phyloP scores from a whole-genome alignment of 2,888 invertebrate genomes.

The Schizaphis graminum region DNA sequence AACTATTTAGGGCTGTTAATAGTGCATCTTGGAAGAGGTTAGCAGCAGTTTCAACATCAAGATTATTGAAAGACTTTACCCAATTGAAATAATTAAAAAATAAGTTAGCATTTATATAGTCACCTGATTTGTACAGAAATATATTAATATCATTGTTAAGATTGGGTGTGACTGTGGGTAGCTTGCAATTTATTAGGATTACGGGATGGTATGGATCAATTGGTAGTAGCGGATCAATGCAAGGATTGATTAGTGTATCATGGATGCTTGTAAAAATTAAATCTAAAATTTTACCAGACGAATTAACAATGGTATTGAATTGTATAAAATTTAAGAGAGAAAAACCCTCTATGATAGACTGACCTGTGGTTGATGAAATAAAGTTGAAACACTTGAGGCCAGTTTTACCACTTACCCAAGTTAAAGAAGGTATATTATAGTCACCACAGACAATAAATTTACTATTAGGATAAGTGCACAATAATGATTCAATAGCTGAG shows the following conservation, averaged over 20 bases:
- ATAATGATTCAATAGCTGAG: not conserved
- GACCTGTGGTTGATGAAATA: not conserved
- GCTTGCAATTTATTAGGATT: not conserved
- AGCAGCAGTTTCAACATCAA: not conserved
- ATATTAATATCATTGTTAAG: not conserved
- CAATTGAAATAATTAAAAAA: conserved; percentile 29
- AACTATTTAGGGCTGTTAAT: no score
- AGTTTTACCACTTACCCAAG: not conserved
- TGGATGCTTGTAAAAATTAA: not conserved
- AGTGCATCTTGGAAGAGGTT: not conserved
- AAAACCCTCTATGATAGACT: not conserved
- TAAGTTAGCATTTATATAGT: conserved; percentile 25
- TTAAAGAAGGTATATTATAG: conserved; percentile 24
- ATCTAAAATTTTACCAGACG: not conserved
- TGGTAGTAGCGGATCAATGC: not conserved
- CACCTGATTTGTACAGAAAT: not conserved
- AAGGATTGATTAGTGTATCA: not conserved
- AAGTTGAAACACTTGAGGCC: not conserved
- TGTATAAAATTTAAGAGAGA: not conserved
- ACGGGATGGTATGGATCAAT: not conserved
- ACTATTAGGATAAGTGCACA: not conserved
- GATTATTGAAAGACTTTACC: not conserved
- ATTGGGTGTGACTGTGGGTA: not conserved
- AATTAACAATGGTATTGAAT: not conserved
- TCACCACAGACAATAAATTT: conserved; percentile 28